Evolutionary conservation across 1,140 invertebrate genomes (phyloP).

Genomic region (Adoxophyes honmai): DNA sequence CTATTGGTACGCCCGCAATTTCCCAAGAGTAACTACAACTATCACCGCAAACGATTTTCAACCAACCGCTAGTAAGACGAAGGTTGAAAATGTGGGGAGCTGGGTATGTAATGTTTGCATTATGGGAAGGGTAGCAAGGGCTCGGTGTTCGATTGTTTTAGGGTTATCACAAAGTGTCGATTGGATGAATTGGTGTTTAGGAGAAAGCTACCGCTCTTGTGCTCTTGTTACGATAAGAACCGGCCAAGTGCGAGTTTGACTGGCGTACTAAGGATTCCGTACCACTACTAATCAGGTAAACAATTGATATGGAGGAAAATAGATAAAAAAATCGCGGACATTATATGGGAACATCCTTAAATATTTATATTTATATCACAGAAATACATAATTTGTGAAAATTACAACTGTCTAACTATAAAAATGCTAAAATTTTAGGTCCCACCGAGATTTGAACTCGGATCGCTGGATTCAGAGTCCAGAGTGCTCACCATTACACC

Average conservation of each 20-base stretch:
- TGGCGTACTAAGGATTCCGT: no score
- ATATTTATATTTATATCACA: no score
- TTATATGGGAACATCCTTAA: no score
- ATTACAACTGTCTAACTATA: no score
- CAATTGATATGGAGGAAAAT: no score
- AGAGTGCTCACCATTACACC: constrained; percentile 86
- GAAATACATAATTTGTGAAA: no score
- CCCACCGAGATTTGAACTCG: constrained; percentile 79
- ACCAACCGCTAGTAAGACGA: not conserved
- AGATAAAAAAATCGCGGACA: no score
- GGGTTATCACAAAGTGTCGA: not conserved
- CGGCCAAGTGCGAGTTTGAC: no score
- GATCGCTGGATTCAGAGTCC: constrained; percentile 89
- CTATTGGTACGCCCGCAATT: constrained; percentile 37
- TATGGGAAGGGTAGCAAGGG: not conserved
- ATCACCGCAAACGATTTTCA: not conserved
- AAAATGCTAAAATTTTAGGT: not conserved
- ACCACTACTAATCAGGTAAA: no score
- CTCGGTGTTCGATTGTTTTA: not conserved
- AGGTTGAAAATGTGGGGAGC: not conserved
- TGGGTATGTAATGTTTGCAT: not conserved
- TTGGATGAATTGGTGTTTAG: not conserved
- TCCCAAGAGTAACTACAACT: constrained; percentile 35
- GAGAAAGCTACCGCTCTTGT: no score
- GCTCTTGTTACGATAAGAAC: no score